Percentiles rank a stretch among this genome's conserved stretches.
phyloP scores from a whole-genome alignment of 1,140 invertebrate genomes.

The Trigoniulus corallinus region DNA sequence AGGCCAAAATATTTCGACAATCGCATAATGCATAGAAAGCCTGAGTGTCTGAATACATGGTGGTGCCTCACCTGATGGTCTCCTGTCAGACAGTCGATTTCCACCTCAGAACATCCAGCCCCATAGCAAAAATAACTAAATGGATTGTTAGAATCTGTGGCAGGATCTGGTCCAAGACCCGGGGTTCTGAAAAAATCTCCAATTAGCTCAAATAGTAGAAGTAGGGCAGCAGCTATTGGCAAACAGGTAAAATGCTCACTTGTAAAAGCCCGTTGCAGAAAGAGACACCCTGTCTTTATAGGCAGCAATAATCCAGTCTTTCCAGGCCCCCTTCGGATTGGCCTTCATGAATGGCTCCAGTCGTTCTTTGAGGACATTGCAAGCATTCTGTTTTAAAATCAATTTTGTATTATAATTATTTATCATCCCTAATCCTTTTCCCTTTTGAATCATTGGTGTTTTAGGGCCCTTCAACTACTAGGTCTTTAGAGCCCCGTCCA shows the following conservation, averaged over 20 bases:
- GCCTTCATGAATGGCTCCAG: slow-evolving; percentile 55
- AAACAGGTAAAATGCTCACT: too few relatives aligned
- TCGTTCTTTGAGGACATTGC: slow-evolving; percentile 53
- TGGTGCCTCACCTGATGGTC: slow-evolving; percentile 48
- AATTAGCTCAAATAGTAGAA: too few relatives aligned
- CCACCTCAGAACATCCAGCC: slow-evolving; percentile 58
- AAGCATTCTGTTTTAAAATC: too few relatives aligned
- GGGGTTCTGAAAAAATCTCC: too few relatives aligned
- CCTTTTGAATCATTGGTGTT: background rate
- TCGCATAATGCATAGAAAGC: background rate
- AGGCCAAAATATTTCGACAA: background rate
- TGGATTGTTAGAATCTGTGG: slow-evolving; percentile 46
- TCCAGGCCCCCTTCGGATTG: slow-evolving; percentile 66
- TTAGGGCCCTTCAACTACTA: too few relatives aligned
- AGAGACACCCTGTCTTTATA: slow-evolving; percentile 64
- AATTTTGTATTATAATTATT: slow-evolving; percentile 13
- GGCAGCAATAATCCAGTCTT: slow-evolving; percentile 64
- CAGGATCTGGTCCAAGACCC: slow-evolving; percentile 42
- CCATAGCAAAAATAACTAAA: slow-evolving; percentile 73
- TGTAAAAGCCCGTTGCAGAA: slow-evolving; percentile 73
- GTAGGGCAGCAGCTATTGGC: too few relatives aligned
- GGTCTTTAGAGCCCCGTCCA: too few relatives aligned
- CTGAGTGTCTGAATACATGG: background rate
- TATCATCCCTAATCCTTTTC: slow-evolving; percentile 6
- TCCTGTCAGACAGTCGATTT: slow-evolving; percentile 74